phyloP scores from a whole-genome alignment of 2,797 vertebrate species.

The Luscinia megarhynchos region DNA sequence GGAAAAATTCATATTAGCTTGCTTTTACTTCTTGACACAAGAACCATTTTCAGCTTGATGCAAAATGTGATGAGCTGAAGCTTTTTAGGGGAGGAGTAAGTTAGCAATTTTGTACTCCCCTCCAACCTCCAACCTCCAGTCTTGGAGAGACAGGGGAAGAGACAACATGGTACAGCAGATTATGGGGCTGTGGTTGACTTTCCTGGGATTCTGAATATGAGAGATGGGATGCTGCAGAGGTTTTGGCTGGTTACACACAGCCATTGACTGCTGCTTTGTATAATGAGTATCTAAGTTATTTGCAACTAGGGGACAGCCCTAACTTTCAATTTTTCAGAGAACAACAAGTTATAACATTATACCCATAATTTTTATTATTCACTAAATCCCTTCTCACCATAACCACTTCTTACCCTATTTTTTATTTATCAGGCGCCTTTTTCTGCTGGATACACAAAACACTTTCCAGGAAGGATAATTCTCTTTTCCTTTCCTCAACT shows the following conservation, averaged over 20 bases:
- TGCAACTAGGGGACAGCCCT: accelerated
- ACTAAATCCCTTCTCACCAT: background rate
- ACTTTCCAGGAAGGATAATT: background rate
- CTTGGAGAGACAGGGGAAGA: background rate
- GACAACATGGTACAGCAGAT: background rate
- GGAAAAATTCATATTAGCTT: background rate
- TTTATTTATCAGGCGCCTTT: background rate
- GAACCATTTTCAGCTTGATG: background rate
- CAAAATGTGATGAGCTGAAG: background rate
- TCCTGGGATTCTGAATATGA: background rate
- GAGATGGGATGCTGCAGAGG: background rate
- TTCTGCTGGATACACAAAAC: background rate
- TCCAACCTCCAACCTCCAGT: background rate
- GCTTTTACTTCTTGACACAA: background rate
- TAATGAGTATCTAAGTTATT: background rate
- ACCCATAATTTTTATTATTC: background rate
- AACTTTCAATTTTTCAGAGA: background rate
- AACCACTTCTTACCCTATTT: background rate
- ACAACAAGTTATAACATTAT: background rate
- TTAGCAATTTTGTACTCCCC: background rate
- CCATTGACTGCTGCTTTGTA: background rate
- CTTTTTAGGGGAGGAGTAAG: background rate
- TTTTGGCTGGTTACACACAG: accelerated
- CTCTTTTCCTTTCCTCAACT: background rate
- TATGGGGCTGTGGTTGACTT: accelerated